A percentile compares a stretch with the other conserved stretches of the same genome.
Evolutionary conservation across 2,888 invertebrate genomes (phyloP).

Genomic region (Scotopteryx bipunctaria): DNA sequence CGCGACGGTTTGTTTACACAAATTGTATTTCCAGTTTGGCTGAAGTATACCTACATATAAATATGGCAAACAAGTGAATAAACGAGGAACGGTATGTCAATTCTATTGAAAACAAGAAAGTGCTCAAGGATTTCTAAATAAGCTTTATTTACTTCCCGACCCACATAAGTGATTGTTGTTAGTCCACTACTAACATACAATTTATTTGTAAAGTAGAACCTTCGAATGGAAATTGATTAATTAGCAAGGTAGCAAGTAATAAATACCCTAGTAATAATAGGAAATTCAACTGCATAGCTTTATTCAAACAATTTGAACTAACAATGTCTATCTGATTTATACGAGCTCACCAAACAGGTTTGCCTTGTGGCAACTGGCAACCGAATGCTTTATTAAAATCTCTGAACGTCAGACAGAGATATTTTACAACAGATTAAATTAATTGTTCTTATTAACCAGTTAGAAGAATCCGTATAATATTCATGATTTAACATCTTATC

Average conservation of each 20-base stretch:
- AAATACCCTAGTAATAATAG: conserved; percentile 31
- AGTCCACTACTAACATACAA: background rate
- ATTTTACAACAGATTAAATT: background rate
- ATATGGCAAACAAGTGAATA: no score
- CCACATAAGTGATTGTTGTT: conserved; percentile 1
- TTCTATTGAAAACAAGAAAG: no score
- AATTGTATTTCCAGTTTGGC: no score
- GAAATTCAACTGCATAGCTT: conserved; percentile 17
- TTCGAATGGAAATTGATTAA: conserved; percentile 31
- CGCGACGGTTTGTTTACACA: no score
- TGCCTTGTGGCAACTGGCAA: conserved; percentile 52
- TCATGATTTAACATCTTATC: background rate
- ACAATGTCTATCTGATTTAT: conserved; percentile 46
- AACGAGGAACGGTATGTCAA: no score
- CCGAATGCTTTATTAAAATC: conserved; percentile 52
- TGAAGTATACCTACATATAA: no score
- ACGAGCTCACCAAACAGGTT: conserved; percentile 49
- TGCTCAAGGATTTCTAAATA: background rate
- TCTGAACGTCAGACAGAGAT: conserved; percentile 8
- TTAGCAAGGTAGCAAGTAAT: conserved; percentile 42
- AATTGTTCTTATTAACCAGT: conserved; percentile 1
- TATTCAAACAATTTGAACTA: conserved; percentile 28
- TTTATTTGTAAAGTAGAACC: conserved; percentile 2
- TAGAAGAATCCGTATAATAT: background rate
- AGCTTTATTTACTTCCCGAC: background rate